Conservation (phyloP, 2,113 vertebrate genomes). For the Tragelaphus scriptus region DNA sequence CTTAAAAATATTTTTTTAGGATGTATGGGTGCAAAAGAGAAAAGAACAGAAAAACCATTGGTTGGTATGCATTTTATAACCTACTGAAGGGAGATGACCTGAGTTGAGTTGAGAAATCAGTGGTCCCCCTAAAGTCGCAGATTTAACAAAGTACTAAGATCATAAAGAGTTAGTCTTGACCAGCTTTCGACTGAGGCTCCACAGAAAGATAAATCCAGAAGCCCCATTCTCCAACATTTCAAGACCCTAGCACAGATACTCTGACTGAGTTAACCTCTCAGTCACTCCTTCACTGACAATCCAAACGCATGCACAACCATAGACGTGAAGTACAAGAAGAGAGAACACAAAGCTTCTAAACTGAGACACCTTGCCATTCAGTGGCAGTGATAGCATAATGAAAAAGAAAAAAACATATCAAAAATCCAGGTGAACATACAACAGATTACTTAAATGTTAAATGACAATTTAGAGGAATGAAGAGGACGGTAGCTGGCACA, state of each 20-base stretch:
- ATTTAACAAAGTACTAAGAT: background rate
- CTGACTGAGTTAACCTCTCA: background rate
- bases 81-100: background rate
- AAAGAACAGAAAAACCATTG: constrained; percentile 16
- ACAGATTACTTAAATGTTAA: background rate
- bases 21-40: background rate
- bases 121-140: background rate
- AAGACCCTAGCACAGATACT: background rate
- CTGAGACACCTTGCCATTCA: background rate
- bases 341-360: background rate
- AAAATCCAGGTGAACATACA: background rate
- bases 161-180: background rate
- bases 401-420: background rate
- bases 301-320: background rate
- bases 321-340: background rate
- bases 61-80: background rate
- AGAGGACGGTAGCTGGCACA: background rate
- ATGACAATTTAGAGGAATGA: background rate
- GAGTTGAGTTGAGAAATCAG: background rate
- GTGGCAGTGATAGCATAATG: background rate
- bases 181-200: background rate
- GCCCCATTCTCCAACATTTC: background rate
- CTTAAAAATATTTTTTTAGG: constrained; percentile 3
- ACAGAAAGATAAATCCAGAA: background rate
- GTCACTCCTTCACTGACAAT: background rate